Evolutionary conservation across 2,113 vertebrate species (phyloP).

Genomic region (Dipodomys merriami): DNA sequence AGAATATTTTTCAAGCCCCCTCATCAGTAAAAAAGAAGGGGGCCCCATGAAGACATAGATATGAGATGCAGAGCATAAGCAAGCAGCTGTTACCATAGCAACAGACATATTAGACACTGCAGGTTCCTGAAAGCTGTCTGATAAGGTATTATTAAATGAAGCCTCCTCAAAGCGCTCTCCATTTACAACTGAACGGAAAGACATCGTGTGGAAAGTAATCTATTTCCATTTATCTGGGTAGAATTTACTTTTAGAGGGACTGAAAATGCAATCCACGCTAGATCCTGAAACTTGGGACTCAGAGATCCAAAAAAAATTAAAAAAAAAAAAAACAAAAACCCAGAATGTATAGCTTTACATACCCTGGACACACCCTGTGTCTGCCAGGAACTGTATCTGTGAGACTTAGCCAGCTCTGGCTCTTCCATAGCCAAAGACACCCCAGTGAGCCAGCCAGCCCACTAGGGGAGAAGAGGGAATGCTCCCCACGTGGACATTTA

Average conservation of each 20-base stretch:
- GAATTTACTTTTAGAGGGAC: constrained; percentile 64
- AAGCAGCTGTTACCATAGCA: constrained; percentile 85
- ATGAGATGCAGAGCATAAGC: constrained; percentile 83
- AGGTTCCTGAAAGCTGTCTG: constrained; percentile 88
- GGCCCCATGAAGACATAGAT: constrained; percentile 74
- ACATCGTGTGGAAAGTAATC: constrained; percentile 73
- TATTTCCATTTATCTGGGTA: constrained; percentile 69
- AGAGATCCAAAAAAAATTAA: background rate
- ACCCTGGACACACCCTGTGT: background rate
- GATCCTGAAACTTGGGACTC: background rate
- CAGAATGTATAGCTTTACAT: constrained; percentile 21
- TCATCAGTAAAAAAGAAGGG: constrained; percentile 65
- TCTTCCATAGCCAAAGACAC: background rate
- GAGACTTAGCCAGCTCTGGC: background rate
- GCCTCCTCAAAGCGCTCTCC: constrained; percentile 84
- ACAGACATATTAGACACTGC: constrained; percentile 89
- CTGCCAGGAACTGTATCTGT: constrained; percentile 21
- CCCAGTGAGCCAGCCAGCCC: background rate
- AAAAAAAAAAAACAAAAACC: background rate
- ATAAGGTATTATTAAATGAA: constrained; percentile 89
- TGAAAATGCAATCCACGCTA: constrained; percentile 33
- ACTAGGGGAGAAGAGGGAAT: background rate
- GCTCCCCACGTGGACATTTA: background rate
- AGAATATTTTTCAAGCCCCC: constrained; percentile 74
- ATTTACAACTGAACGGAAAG: constrained; percentile 78